phyloP scores from a whole-genome alignment of 2,888 invertebrate species.

The Heliothis peltigera region DNA sequence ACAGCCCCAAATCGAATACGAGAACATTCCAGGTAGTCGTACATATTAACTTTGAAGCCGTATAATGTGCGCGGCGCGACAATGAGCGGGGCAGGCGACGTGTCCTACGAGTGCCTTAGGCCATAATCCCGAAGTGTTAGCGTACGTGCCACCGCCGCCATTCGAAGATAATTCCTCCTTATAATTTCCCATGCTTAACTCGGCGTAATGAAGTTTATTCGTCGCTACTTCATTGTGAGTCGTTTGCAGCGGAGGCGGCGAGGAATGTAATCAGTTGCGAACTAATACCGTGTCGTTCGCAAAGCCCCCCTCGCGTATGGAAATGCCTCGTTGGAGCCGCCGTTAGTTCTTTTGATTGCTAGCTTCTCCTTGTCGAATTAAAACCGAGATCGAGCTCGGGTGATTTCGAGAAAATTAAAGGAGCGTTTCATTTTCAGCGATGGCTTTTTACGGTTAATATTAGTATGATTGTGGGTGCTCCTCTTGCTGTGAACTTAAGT shows the following conservation, averaged over 20 bases:
- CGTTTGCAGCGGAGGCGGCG: slow-evolving; percentile 82
- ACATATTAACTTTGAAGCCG: slow-evolving; percentile 68
- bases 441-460: slow-evolving; percentile 82
- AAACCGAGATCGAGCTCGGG: slow-evolving; percentile 84
- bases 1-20: slow-evolving; percentile 65
- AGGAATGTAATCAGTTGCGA: slow-evolving; percentile 89
- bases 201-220: slow-evolving; percentile 89
- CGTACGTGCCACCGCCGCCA: slow-evolving; percentile 81
- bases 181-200: slow-evolving; percentile 89
- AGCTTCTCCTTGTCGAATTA: slow-evolving; percentile 86
- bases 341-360: slow-evolving; percentile 89
- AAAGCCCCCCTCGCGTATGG: slow-evolving; percentile 87
- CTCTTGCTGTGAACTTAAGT: slow-evolving; percentile 71
- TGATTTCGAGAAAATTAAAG: slow-evolving; percentile 87
- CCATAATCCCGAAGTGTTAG: slow-evolving; percentile 80
- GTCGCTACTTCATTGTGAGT: slow-evolving; percentile 87
- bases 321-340: slow-evolving; percentile 86
- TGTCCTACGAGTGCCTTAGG: slow-evolving; percentile 79
- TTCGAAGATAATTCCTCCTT: slow-evolving; percentile 88
- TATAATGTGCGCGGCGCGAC: slow-evolving; percentile 71
- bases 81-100: slow-evolving; percentile 71
- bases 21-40: slow-evolving; percentile 67
- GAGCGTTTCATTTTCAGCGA: slow-evolving; percentile 84
- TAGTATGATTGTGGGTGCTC: slow-evolving; percentile 83
- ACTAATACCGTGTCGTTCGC: slow-evolving; percentile 87